These are phyloP conservation scores for Reticulitermes speratus DNA, from an alignment of 1,140 invertebrate genomes.

Conservation along the genomic window DNA sequence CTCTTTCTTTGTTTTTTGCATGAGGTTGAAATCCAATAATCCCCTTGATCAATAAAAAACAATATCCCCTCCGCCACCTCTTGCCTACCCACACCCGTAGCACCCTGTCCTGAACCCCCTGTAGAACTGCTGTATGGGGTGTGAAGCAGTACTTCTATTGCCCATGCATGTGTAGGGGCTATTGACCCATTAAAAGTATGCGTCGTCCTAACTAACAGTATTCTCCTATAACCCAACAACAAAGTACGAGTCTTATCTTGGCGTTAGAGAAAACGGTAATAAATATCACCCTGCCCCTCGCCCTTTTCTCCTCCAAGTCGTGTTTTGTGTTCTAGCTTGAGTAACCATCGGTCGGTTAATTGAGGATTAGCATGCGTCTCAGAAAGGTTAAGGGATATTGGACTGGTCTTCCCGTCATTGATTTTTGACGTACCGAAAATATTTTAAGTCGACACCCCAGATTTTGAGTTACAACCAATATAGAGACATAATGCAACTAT, in stretches of 20 bases:
- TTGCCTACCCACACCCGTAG: neutral
- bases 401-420: neutral
- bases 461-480: too few species aligned
- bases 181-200: neutral
- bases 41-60: slow-evolving; percentile 6
- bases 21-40: neutral
- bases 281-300: neutral
- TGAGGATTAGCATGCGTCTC: neutral
- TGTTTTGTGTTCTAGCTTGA: neutral
- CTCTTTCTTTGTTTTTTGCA: neutral
- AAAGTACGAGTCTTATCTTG: neutral
- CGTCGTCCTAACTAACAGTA: neutral
- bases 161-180: neutral
- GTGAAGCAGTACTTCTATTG: neutral
- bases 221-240: neutral
- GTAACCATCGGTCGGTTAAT: neutral
- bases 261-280: neutral
- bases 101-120: neutral
- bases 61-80: neutral
- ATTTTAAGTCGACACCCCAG: too few species aligned
- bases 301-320: neutral
- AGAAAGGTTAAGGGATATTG: neutral
- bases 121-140: neutral
- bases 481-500: too few species aligned
- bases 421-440: neutral